A percentile compares a stretch with the other conserved stretches of the same genome.
Evolutionary conservation across 2,888 invertebrate species (phyloP).

Genomic region (Papilio elwesi): DNA sequence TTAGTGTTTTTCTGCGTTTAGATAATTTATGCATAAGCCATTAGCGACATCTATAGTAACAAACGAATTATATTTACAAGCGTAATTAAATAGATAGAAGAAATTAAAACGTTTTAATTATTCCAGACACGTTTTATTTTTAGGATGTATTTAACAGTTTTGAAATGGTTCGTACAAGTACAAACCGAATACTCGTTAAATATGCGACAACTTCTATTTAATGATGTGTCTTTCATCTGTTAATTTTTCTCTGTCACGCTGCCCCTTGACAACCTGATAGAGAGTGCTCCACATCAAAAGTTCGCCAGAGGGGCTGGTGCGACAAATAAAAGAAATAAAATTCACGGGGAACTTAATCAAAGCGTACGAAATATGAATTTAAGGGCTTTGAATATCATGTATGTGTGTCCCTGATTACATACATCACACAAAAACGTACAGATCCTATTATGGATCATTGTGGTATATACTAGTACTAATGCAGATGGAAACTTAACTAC

Average conservation of each 20-base stretch:
- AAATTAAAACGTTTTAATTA: too few species aligned
- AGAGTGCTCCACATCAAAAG: slow-evolving; percentile 70
- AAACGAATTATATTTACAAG: too few species aligned
- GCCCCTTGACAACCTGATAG: slow-evolving; percentile 66
- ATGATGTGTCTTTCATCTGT: slow-evolving; percentile 51
- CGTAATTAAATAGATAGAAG: too few species aligned
- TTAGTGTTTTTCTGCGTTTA: too few species aligned
- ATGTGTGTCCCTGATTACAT: slow-evolving; percentile 2
- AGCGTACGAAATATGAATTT: slow-evolving; percentile 45
- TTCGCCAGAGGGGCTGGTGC: slow-evolving; percentile 66
- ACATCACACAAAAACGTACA: background rate
- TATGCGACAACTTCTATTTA: slow-evolving; percentile 24
- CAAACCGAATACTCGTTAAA: slow-evolving; percentile 17
- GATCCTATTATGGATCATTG: too few species aligned
- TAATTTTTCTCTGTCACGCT: slow-evolving; percentile 71
- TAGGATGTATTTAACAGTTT: too few species aligned
- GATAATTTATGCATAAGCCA: too few species aligned
- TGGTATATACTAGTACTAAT: too few species aligned
- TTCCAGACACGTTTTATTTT: too few species aligned
- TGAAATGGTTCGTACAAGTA: too few species aligned
- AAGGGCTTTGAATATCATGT: background rate
- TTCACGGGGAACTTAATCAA: slow-evolving; percentile 54
- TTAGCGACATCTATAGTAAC: too few species aligned
- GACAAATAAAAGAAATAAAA: slow-evolving; percentile 79
- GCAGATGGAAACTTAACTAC: too few species aligned